Evolutionary conservation across 1,140 invertebrate genomes (phyloP).

Genomic region (Aphelinus certus): DNA sequence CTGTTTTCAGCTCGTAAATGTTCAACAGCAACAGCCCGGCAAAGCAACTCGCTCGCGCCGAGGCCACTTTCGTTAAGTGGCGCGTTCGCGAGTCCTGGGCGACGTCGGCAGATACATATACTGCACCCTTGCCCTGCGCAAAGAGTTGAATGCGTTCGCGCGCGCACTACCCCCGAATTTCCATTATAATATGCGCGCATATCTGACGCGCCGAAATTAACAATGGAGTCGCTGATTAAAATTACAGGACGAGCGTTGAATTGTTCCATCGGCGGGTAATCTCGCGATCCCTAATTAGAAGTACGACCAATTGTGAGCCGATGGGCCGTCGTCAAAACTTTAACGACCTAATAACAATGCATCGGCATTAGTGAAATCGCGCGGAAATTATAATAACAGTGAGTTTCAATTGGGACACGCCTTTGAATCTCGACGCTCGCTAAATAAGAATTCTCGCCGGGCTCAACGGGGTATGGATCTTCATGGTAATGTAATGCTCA

Average conservation of each 20-base stretch:
- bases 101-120: not conserved
- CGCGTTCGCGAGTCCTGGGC: not conserved
- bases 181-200: not conserved
- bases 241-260: conserved; percentile 1
- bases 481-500: no score
- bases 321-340: not conserved
- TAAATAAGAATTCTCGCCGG: no score
- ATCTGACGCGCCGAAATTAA: not conserved
- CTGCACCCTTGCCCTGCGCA: not conserved
- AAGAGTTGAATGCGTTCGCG: not conserved
- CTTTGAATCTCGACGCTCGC: not conserved
- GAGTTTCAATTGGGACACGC: not conserved
- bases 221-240: not conserved
- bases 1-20: conserved; percentile 12
- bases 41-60: not conserved
- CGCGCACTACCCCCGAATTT: not conserved
- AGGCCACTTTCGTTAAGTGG: conserved; percentile 18
- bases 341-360: not conserved
- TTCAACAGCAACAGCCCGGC: not conserved
- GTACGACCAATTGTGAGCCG: not conserved
- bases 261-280: not conserved
- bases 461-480: no score
- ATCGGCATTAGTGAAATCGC: not conserved
- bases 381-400: not conserved
- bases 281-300: conserved; percentile 5